A percentile compares a stretch with the other conserved stretches of the same genome.
phyloP scores from a whole-genome alignment of 2,113 vertebrate genomes.

The Thamnophis sirtalis region DNA sequence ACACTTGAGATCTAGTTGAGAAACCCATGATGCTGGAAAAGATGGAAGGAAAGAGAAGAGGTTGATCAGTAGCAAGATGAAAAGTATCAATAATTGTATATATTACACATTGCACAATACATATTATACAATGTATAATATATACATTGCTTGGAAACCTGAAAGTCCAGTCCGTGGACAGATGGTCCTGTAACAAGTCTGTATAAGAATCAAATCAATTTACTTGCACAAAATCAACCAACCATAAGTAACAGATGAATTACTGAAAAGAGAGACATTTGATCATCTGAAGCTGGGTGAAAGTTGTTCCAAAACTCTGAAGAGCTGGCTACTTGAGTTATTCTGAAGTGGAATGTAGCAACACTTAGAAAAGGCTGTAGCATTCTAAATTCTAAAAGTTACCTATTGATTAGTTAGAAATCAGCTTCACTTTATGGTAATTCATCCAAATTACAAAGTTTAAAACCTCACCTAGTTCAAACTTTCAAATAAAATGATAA shows the following conservation, averaged over 20 bases:
- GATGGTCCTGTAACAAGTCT: not conserved
- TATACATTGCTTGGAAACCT: not conserved
- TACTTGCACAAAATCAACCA: not conserved
- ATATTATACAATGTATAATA: no score
- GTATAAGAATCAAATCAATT: not conserved
- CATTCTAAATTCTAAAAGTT: not conserved
- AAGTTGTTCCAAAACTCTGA: not conserved
- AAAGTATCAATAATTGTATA: not conserved
- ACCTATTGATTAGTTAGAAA: no score
- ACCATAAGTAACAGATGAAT: not conserved
- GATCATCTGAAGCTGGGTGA: not conserved
- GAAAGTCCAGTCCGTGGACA: not conserved
- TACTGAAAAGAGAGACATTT: not conserved
- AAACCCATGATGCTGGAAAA: not conserved
- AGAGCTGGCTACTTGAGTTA: not conserved
- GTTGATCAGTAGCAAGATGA: not conserved
- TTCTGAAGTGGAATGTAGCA: not conserved
- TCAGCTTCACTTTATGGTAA: not conserved
- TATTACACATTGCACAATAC: no score
- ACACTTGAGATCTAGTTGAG: no score
- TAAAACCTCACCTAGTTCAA: no score
- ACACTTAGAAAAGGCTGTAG: not conserved
- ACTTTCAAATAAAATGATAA: slow-evolving; percentile 1
- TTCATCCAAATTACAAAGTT: not conserved
- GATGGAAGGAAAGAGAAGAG: not conserved